Base-by-base conservation (phyloP, 2,888 invertebrate species). In the Timandra comae region DNA sequence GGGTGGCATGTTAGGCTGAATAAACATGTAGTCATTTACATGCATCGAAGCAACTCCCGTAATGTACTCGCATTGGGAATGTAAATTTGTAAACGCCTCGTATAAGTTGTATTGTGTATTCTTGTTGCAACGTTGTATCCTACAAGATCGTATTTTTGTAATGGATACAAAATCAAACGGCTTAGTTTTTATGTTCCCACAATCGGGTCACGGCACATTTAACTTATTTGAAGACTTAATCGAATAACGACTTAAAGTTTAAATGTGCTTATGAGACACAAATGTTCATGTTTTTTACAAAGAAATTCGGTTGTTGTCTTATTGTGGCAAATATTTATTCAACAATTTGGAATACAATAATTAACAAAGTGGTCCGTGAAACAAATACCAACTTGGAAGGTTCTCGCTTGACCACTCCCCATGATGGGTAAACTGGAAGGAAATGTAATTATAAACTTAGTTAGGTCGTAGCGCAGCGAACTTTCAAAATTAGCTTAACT, bases 21-120 rank as follows among this genome's bases (percentile, higher is more conserved):
- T 82, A 81, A 78, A 81, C 84, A 81, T 77, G 64, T 63, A 60
- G 56, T 75, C 63, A 79, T 85, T 84, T 77, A 78, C 81, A 85
- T 85, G 84, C 82, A 81, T 75, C 78, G 73, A 62, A 72, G 81
- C 68, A 55, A 66, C 79, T 78, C 74, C 77, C 76, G 76, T 82
- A 82, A 82, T 81, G 77, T 80, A 73, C 65, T 67, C 72, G 77
- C 73, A 54, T 48, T 52, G 60, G 58, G 84, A 81, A 84, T 85
- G 71, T 67, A 63, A 84, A 82, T 78, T 68, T 48, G 56, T 53
- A 53, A 63, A 66, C 64, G 66, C 68, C 68, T 69, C 60, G 65
- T 66, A 68, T 63, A 56, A 52, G 44, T 52, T 55, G 43, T 65
- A 49, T 59, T 64, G 51, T 57, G 53, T 67, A 57, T 69, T 58